A percentile compares a stretch with the other conserved stretches of the same genome.
phyloP scores from a whole-genome alignment of 1,140 invertebrate species.

The Meloidogyne floridensis region DNA sequence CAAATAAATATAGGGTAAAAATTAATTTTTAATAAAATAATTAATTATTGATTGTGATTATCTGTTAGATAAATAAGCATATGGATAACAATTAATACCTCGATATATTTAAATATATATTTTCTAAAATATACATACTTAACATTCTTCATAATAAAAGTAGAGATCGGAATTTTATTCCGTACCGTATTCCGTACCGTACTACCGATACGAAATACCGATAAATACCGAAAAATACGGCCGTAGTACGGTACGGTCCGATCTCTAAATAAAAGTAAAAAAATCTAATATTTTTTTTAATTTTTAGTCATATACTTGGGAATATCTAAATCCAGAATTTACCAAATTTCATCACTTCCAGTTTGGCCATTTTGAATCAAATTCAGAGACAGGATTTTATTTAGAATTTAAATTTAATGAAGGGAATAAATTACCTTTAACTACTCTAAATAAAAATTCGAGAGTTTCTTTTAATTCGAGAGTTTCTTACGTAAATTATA shows the following conservation, averaged over 20 bases:
- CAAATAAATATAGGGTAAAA: neutral
- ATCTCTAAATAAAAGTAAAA: no score
- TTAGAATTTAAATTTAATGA: slow-evolving; percentile 10
- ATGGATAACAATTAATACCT: no score
- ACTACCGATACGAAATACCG: no score
- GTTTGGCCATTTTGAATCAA: slow-evolving; percentile 1
- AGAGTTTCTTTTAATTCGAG: slow-evolving; percentile 4
- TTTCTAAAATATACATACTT: neutral
- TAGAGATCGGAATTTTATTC: no score
- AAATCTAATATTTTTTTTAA: neutral
- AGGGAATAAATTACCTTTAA: slow-evolving; percentile 3
- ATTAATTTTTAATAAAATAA: neutral
- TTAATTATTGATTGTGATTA: no score
- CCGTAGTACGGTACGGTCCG: no score
- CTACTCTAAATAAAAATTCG: neutral
- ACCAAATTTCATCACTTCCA: neutral
- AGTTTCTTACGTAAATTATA: slow-evolving; percentile 5
- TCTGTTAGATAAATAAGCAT: no score
- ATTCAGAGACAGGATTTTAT: neutral
- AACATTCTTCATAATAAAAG: no score
- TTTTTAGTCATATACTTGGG: slow-evolving; percentile 2
- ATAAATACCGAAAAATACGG: no score
- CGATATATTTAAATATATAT: no score
- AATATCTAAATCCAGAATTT: slow-evolving; percentile 5
- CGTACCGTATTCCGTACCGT: no score